Evolutionary conservation across 2,113 vertebrate species (phyloP).

Genomic region (Pelmatolapia mariae): DNA sequence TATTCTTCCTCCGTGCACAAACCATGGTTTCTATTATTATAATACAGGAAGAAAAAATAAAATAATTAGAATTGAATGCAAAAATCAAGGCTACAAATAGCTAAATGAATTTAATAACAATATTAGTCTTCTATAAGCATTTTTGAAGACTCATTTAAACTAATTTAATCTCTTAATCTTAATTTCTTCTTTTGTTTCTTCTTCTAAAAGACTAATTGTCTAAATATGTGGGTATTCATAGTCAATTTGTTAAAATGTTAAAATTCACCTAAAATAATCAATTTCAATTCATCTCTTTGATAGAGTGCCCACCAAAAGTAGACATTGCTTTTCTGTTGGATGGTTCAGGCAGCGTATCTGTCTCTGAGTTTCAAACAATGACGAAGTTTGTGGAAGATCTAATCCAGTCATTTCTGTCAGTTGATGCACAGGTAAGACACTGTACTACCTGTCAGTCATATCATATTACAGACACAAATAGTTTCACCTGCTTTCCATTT

Average conservation of each 20-base stretch:
- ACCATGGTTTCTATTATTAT: too few species aligned
- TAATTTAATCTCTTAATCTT: neutral
- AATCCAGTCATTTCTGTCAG: neutral
- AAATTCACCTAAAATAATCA: neutral
- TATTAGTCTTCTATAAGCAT: rapidly evolving
- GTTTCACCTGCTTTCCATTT: neutral
- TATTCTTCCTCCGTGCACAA: too few species aligned
- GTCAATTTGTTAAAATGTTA: neutral
- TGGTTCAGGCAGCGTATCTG: neutral
- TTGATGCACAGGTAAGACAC: neutral
- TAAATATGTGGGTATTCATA: neutral
- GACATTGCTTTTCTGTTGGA: neutral
- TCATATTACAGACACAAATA: neutral
- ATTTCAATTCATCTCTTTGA: neutral
- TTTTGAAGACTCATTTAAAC: neutral
- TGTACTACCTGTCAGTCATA: neutral
- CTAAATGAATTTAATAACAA: neutral
- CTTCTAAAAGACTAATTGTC: neutral
- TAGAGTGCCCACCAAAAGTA: neutral
- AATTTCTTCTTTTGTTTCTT: neutral
- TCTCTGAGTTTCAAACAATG: neutral
- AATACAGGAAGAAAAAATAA: neutral
- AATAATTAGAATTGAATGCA: neutral
- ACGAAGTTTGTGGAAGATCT: neutral
- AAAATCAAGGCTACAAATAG: neutral